Percentiles rank a stretch among this genome's conserved stretches.
These are phyloP conservation scores for Oncorhynchus clarkii DNA, from an alignment of 2,113 vertebrate species.

Conservation along the genomic window DNA sequence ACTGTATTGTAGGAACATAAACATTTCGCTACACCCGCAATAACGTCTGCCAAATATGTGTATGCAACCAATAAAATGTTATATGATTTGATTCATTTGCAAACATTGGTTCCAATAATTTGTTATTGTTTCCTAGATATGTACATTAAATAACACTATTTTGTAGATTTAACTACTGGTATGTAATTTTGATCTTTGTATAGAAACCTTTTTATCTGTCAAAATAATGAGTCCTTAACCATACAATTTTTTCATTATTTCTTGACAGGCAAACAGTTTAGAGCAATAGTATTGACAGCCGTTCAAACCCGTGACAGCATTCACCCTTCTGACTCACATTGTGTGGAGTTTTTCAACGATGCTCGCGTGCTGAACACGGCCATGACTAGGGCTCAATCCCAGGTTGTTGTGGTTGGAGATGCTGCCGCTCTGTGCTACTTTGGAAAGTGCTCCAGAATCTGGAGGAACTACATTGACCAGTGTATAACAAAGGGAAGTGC, in stretches of 20 bases:
- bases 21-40: too few species aligned
- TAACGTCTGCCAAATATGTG: too few species aligned
- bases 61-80: too few species aligned
- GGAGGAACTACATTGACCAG: conserved; percentile 82
- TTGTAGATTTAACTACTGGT: not conserved
- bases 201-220: not conserved
- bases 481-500: conserved; percentile 70
- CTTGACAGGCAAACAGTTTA: conserved; percentile 84
- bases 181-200: not conserved
- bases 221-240: not conserved
- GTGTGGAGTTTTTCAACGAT: conserved; percentile 84
- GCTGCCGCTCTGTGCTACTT: conserved; percentile 82
- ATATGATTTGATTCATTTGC: not conserved
- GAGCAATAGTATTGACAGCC: conserved; percentile 80
- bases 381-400: conserved; percentile 88
- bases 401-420: conserved; percentile 82
- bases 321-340: conserved; percentile 47
- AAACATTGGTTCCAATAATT: not conserved
- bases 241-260: conserved; percentile 4
- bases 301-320: conserved; percentile 81
- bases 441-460: conserved; percentile 83
- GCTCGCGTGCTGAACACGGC: conserved; percentile 85
- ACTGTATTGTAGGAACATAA: too few species aligned
- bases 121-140: not conserved
- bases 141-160: too few species aligned